A percentile compares a stretch with the other conserved stretches of the same genome.
Evolutionary conservation across 2,888 invertebrate genomes (phyloP).

Genomic region (Oligia latruncula): DNA sequence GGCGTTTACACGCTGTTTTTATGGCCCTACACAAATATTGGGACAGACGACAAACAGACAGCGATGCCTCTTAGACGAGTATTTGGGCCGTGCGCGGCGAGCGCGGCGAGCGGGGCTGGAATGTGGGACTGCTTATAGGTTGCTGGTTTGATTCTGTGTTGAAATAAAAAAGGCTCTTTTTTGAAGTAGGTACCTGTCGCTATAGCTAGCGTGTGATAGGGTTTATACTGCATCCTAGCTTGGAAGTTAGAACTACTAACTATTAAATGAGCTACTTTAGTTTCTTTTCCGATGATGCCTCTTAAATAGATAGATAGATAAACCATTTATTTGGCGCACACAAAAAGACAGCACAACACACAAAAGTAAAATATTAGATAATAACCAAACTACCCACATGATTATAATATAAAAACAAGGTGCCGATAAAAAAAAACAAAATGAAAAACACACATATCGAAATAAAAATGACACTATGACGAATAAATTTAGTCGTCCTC

Average conservation of each 20-base stretch:
- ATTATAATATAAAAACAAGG: no score
- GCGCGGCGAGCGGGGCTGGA: not conserved
- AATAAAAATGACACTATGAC: no score
- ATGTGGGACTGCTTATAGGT: not conserved
- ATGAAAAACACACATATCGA: no score
- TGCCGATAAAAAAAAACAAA: no score
- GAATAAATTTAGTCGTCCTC: no score
- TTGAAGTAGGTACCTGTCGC: not conserved
- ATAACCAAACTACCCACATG: no score
- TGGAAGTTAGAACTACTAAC: no score
- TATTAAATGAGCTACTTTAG: not conserved
- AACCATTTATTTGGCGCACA: no score
- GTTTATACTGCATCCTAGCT: no score
- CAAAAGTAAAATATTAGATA: no score
- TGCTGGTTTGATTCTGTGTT: not conserved
- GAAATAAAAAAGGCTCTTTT: not conserved
- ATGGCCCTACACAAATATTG: slow-evolving; percentile 63
- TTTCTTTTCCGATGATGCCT: not conserved
- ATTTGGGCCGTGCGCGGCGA: slow-evolving; percentile 31
- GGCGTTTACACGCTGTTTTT: slow-evolving; percentile 66
- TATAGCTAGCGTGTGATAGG: not conserved
- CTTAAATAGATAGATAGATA: no score
- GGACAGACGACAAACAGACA: slow-evolving; percentile 62
- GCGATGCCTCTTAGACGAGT: slow-evolving; percentile 51
- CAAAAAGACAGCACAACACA: no score